A percentile compares a stretch with the other conserved stretches of the same genome.
Evolutionary conservation across 2,113 vertebrate genomes (phyloP).

Genomic region (Bujurquina vittata): DNA sequence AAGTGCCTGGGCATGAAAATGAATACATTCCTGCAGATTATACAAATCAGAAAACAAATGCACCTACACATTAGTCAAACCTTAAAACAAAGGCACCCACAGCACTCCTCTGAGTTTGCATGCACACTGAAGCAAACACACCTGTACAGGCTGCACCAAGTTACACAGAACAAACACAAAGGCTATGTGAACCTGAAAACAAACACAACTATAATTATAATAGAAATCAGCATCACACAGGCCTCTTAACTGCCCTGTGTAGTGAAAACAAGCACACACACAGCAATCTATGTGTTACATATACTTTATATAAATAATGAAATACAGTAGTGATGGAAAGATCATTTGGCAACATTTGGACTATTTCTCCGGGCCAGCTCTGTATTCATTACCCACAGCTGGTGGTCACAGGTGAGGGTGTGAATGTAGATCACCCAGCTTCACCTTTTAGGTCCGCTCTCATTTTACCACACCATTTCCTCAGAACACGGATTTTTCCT

Average conservation of each 20-base stretch:
- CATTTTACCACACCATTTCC: not conserved
- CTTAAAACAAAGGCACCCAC: not conserved
- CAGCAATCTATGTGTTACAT: not conserved
- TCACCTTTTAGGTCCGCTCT: not conserved
- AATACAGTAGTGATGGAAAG: not conserved
- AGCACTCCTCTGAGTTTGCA: not conserved
- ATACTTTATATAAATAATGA: not conserved
- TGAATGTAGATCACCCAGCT: not conserved
- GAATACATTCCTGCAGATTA: not conserved
- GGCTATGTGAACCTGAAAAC: not conserved
- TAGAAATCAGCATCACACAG: not conserved
- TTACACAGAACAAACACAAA: not conserved
- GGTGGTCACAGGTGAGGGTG: not conserved
- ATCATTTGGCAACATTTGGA: not conserved
- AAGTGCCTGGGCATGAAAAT: not conserved
- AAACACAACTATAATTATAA: not conserved
- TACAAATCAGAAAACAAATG: slow-evolving; percentile 1
- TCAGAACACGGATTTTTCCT: not conserved
- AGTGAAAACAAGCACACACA: not conserved
- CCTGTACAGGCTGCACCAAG: not conserved
- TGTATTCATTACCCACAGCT: not conserved
- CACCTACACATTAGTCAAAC: slow-evolving; percentile 3
- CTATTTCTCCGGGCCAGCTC: not conserved
- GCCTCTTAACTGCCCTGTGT: not conserved
- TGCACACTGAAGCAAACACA: not conserved